Base-by-base conservation (phyloP, 2,797 vertebrate genomes). In the Sphaeramia orbicularis region DNA sequence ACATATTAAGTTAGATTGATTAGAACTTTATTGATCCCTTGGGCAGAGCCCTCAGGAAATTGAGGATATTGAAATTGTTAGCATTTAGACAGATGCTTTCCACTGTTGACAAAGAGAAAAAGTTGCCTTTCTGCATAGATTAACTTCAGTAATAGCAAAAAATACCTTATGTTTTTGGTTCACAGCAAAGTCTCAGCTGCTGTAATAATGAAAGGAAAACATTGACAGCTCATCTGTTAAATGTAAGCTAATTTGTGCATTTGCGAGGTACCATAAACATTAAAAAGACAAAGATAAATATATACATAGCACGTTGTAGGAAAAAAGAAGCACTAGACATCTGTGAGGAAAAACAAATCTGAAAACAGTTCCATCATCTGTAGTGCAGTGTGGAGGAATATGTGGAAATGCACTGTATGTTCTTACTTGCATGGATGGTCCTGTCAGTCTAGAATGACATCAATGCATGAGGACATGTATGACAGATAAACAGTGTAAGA, bases 401-500 rank as follows among this genome's bases (percentile, higher is more conserved):
- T 54, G 35, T 63, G 54, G 43, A 15, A 54, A 44, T 48, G 13
- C 40, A n/a, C n/a, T n/a, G n/a, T n/a, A 57, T 10, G 56, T 78
- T 43, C 43, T 30, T 38, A 3, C 50, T 16, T 14, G 40, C 54
- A 43, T 40, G 58, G 52, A 35, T 24, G 43, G 38, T 50, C 41
- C 37, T 38, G 71, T 32, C 53, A 27, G 27, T 47, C 45, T 62
- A 60, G 68, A 47, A 43, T 44, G 16, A 56, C 27, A 55, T 30
- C n/a, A 2, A 21, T 4, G 32, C 61, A 49, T 38, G 24, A 1
- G 24, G 58, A 63, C 43, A 72, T 6, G 44, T 51, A 50, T 45
- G 58, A 65, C 47, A 61, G 80, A 71, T 42, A 51, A 80, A 70
- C 55, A 15, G 41, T 48, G 44, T 52, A 62, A 35, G 41, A 44